Evolutionary conservation across 92 coral and sea anemone genomes (phyloP).

Genomic region (Blastomussa wellsi): DNA sequence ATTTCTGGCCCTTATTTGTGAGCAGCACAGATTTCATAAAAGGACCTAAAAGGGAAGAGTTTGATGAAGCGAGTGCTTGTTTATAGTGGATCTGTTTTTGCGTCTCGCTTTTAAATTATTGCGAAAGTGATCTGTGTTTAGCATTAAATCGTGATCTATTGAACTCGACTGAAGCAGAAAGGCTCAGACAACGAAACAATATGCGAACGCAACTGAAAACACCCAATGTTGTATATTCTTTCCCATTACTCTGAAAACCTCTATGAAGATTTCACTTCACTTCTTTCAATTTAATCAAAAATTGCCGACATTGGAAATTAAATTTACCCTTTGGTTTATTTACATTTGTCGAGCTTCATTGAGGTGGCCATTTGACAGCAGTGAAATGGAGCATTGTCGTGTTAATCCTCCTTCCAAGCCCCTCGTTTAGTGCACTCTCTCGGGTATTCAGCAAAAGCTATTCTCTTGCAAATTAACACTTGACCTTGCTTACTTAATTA

Average conservation of each 20-base stretch:
- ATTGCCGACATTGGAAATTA: slow-evolving; percentile 1
- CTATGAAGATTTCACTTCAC: neutral
- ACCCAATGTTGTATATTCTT: neutral
- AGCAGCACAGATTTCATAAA: neutral
- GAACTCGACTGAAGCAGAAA: neutral
- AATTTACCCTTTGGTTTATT: neutral
- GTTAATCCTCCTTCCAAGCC: neutral
- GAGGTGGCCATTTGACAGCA: neutral
- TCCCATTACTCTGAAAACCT: neutral
- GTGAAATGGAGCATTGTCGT: neutral
- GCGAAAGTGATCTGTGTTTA: neutral
- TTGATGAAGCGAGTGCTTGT: neutral
- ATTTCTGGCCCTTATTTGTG: too few species aligned
- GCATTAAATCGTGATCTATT: too few species aligned
- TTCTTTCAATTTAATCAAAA: neutral
- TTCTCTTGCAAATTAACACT: slow-evolving; percentile 19
- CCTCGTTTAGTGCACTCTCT: neutral
- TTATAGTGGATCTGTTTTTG: too few species aligned
- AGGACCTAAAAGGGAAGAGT: neutral
- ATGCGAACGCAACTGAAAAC: neutral
- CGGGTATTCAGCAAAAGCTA: neutral
- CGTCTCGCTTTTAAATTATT: too few species aligned
- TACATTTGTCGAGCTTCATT: neutral
- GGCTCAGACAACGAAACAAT: neutral
- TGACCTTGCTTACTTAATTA: neutral